Percentiles rank a stretch among this genome's conserved stretches.
phyloP scores from a whole-genome alignment of 1,140 invertebrate species.

The Platyscapa corneri region DNA sequence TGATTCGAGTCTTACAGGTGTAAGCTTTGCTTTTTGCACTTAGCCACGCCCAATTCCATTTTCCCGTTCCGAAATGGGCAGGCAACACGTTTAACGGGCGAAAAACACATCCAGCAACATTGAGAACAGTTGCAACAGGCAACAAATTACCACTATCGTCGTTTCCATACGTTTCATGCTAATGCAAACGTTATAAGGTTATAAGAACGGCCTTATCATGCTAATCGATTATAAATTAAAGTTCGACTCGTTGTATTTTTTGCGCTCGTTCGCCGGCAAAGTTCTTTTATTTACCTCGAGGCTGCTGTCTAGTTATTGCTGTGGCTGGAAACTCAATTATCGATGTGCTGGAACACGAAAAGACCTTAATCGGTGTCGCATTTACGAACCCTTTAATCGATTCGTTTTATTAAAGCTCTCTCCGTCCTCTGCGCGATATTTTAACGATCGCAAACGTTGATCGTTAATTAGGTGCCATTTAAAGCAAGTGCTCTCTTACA shows the following conservation, averaged over 20 bases:
- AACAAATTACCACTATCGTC: conserved; percentile 4
- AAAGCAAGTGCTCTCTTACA: too few species aligned
- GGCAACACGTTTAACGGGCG: not conserved
- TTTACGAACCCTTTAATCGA: too few species aligned
- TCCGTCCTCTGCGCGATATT: too few species aligned
- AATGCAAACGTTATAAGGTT: not conserved
- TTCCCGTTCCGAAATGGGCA: too few species aligned
- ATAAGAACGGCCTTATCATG: not conserved
- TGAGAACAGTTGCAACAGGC: not conserved
- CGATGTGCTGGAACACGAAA: conserved; percentile 1
- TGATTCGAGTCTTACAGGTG: not conserved
- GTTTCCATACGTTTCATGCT: not conserved
- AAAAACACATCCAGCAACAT: not conserved
- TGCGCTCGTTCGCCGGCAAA: not conserved
- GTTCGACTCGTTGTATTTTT: conserved; percentile 6
- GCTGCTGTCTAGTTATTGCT: conserved; percentile 19
- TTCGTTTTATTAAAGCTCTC: too few species aligned
- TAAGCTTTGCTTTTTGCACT: too few species aligned
- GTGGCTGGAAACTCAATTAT: conserved; percentile 18
- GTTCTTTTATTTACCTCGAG: not conserved
- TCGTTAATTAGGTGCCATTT: too few species aligned
- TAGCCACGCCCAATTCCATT: not conserved
- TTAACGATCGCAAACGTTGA: too few species aligned
- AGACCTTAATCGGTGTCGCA: conserved; percentile 28
- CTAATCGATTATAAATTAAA: conserved; percentile 24